Evolutionary conservation across 2,113 vertebrate genomes (phyloP).

Genomic region (Bubalus kerabau): DNA sequence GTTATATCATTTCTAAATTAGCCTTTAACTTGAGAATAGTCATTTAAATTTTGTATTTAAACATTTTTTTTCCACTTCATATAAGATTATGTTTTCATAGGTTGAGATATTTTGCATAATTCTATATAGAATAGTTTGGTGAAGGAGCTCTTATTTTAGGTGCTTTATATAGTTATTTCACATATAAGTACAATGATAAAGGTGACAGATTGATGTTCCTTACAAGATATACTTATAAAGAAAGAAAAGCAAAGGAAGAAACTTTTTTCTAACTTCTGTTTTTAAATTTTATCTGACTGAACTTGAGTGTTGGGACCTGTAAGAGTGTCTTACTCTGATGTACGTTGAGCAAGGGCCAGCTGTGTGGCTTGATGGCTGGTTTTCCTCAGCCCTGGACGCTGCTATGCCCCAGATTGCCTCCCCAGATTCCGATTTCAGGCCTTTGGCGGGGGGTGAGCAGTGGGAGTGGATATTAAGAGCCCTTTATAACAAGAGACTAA

Average conservation of each 20-base stretch:
- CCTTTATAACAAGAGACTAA: background rate
- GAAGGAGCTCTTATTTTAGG: constrained; percentile 22
- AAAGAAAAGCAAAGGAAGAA: background rate
- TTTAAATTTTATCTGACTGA: background rate
- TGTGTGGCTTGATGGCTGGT: accelerated
- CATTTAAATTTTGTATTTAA: constrained; percentile 32
- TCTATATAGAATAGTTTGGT: background rate
- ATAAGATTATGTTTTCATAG: background rate
- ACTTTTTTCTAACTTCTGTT: background rate
- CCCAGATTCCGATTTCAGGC: background rate
- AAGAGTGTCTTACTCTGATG: background rate
- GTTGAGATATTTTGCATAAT: background rate
- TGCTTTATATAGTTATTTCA: background rate
- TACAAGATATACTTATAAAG: background rate
- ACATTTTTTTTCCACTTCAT: background rate
- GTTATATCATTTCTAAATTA: background rate
- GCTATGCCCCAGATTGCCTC: background rate
- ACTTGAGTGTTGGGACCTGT: background rate
- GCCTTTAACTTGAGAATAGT: background rate
- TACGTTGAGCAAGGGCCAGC: background rate
- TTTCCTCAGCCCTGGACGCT: background rate
- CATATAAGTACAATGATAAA: background rate
- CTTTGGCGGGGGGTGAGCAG: accelerated
- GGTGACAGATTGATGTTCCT: background rate
- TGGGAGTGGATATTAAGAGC: background rate